phyloP scores from a whole-genome alignment of 1,140 invertebrate species.

The Drosophila mojavensis region DNA sequence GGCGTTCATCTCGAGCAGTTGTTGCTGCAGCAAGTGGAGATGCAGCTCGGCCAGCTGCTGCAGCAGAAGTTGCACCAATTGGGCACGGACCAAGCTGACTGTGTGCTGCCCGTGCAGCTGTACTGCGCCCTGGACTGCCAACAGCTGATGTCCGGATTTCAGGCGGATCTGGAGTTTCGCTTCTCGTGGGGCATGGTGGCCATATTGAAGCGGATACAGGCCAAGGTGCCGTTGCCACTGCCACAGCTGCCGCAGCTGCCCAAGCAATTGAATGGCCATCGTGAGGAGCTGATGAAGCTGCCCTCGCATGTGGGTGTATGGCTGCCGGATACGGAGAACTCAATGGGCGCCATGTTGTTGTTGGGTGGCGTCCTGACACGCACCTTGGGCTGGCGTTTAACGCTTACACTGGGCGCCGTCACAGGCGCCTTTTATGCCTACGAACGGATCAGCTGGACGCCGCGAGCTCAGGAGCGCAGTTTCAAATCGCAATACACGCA shows the following conservation, averaged over 20 bases:
- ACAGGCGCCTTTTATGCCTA: conserved; percentile 97
- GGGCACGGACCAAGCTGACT: conserved; percentile 85
- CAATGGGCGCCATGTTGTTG: conserved; percentile 91
- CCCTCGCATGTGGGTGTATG: conserved; percentile 87
- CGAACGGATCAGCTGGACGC: conserved; percentile 99
- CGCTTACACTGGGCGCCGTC: conserved; percentile 91
- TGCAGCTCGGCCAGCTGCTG: conserved; percentile 92
- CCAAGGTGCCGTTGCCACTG: conserved; percentile 73
- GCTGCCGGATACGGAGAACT: conserved; percentile 90
- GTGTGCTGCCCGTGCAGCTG: conserved; percentile 94
- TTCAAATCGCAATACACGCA: conserved; percentile 98
- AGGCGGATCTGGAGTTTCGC: conserved; percentile 96
- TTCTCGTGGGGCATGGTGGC: conserved; percentile 95
- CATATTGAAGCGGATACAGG: conserved; percentile 92
- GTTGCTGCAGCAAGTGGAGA: conserved; percentile 92
- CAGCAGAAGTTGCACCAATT: conserved; percentile 89
- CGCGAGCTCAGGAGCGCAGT: conserved; percentile 95
- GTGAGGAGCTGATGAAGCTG: conserved; percentile 37
- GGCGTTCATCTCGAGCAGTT: conserved; percentile 95
- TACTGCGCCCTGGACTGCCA: conserved; percentile 96
- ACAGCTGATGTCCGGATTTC: conserved; percentile 97
- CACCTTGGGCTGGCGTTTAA: conserved; percentile 97
- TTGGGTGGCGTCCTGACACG: conserved; percentile 94
- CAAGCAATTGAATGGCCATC: conserved; percentile 51
- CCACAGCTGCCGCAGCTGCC: conserved; percentile 19